Evolutionary conservation across 2,797 vertebrate genomes (phyloP).

Genomic region (Ctenopoma multispine): DNA sequence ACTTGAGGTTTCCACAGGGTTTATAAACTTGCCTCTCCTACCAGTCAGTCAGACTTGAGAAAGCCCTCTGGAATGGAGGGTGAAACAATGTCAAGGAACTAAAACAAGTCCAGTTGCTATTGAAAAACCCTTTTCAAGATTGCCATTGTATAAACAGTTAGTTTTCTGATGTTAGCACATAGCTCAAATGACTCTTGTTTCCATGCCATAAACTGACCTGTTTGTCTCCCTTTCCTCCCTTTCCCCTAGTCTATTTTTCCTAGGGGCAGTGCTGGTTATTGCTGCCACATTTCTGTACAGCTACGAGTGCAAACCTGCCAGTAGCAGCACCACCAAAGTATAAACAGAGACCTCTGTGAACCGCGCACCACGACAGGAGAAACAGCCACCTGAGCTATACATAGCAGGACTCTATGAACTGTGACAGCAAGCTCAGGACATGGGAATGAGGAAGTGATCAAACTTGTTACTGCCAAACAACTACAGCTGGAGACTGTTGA

Average conservation of each 20-base stretch:
- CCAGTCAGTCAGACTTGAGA: too few relatives aligned
- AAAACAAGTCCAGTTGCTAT: too few relatives aligned
- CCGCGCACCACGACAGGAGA: slow-evolving; percentile 1
- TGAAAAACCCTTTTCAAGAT: too few relatives aligned
- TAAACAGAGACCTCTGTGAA: slow-evolving; percentile 64
- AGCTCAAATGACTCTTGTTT: background rate
- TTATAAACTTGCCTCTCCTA: too few relatives aligned
- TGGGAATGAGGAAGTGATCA: background rate
- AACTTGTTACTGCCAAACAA: slow-evolving; percentile 13
- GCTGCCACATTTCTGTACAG: slow-evolving; percentile 95
- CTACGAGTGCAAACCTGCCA: slow-evolving; percentile 87
- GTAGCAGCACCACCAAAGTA: slow-evolving; percentile 83
- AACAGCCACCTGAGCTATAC: background rate
- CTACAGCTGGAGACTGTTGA: background rate
- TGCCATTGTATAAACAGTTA: too few relatives aligned
- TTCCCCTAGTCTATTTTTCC: slow-evolving; percentile 89
- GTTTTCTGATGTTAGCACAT: background rate
- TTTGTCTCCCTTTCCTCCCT: slow-evolving; percentile 1
- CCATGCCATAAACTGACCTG: background rate
- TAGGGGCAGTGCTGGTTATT: slow-evolving; percentile 93
- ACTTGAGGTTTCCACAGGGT: too few relatives aligned
- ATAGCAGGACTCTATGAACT: slow-evolving; percentile 19
- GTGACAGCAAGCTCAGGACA: background rate
- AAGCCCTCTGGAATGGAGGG: too few relatives aligned
- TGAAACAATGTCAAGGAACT: too few relatives aligned